A percentile compares a stretch with the other conserved stretches of the same genome.
Conservation (phyloP, 2,113 vertebrate genomes). For the Muntiacus reevesi region DNA sequence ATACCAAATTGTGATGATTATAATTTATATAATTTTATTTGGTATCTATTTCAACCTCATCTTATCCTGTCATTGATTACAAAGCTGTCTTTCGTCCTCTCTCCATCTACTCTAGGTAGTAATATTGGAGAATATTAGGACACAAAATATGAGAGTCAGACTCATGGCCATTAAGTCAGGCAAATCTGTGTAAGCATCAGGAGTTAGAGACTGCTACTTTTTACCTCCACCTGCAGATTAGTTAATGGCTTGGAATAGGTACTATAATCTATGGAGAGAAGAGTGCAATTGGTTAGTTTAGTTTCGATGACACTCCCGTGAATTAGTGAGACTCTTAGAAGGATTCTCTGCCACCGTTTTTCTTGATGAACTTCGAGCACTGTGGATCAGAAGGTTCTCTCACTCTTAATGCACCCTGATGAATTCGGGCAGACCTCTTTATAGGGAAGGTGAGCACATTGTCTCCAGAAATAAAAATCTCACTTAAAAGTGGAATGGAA, state of each 20-base stretch:
- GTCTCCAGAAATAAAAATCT: not conserved
- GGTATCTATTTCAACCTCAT: not conserved
- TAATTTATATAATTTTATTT: not conserved
- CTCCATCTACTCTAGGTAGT: not conserved
- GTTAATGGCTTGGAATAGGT: not conserved
- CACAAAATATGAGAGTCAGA: not conserved
- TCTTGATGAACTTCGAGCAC: not conserved
- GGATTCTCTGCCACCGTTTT: not conserved
- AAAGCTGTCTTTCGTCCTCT: not conserved
- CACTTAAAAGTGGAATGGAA: constrained; percentile 34
- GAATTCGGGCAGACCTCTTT: not conserved
- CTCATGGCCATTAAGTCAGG: not conserved
- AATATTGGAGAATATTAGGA: not conserved
- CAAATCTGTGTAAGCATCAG: not conserved
- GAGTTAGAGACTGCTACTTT: not conserved
- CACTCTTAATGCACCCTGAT: not conserved
- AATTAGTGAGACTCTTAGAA: not conserved
- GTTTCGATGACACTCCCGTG: not conserved
- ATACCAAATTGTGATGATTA: not conserved
- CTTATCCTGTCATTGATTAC: not conserved
- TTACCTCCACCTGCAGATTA: not conserved
- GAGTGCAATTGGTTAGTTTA: not conserved
- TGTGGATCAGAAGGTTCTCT: not conserved
- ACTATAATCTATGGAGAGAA: not conserved
- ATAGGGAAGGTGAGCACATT: not conserved